A percentile compares a stretch with the other conserved stretches of the same genome.
These are phyloP conservation scores for Tethea ocularis DNA, from an alignment of 2,888 invertebrate species.

Conservation along the genomic window DNA sequence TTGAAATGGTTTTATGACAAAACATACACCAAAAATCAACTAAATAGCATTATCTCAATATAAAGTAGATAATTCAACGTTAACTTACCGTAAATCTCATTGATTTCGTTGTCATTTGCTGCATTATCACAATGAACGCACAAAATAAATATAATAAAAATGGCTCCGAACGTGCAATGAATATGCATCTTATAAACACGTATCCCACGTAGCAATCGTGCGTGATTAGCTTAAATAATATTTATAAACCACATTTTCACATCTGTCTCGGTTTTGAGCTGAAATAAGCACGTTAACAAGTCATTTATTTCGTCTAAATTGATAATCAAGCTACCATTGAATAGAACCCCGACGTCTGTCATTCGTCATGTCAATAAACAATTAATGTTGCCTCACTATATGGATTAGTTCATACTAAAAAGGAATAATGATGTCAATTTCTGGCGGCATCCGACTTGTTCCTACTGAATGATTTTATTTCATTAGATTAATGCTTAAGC, in stretches of 20 bases:
- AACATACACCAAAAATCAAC: background rate
- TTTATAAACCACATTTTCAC: constrained; percentile 76
- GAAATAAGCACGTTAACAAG: constrained; percentile 63
- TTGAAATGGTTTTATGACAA: background rate
- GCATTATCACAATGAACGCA: constrained; percentile 82
- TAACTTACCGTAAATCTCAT: constrained; percentile 77
- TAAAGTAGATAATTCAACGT: background rate
- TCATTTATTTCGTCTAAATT: constrained; percentile 68
- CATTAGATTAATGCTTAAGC: no score
- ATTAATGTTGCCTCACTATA: constrained; percentile 60
- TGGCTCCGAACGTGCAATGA: constrained; percentile 80
- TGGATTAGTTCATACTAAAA: constrained; percentile 8
- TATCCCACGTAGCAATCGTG: constrained; percentile 64
- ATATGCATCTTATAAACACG: constrained; percentile 75
- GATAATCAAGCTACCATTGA: constrained; percentile 71
- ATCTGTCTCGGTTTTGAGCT: constrained; percentile 56
- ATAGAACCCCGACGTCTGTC: constrained; percentile 78
- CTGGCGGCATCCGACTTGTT: no score
- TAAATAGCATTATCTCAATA: background rate
- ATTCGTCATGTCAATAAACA: constrained; percentile 82
- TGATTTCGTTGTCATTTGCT: constrained; percentile 79
- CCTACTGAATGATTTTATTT: no score
- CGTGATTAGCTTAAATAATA: constrained; percentile 64
- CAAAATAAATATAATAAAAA: constrained; percentile 83
- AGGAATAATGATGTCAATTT: no score